Base-by-base conservation (phyloP, 2,113 vertebrate genomes). In the Xiphophorus maculatus region DNA sequence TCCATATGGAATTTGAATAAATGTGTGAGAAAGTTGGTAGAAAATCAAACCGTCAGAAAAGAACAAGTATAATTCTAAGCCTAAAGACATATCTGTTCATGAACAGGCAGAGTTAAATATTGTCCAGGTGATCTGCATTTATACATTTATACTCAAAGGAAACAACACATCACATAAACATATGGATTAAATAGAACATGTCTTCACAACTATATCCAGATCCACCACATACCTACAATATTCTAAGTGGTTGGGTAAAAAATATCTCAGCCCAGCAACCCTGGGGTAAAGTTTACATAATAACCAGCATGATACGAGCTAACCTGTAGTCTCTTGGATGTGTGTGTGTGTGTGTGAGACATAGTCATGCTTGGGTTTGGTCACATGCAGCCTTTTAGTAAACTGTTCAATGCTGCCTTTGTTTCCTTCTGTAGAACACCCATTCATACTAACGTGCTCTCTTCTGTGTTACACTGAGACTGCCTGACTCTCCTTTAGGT, bases 301-400 rank as follows among this genome's bases (percentile, higher is more conserved):
- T 77, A 74, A 79, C 82, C 48, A 79, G 71, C 63, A 76, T 66
- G 71, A 80, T 70, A 48, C 82, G 60, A 77, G 71, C 35, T 4
- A 71, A 78, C 71, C 13, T 82, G 68, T 27, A 40, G n/a, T 42
- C 54, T 15, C 37, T 71, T 35, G 40, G 74, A 35, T 37, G 35
- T 11, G 35, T 68, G 33, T 48, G 35, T 68, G 33, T 48, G 33
- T 61, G 64, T 74, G 66, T 48, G 60, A 63, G 69, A 32, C 42
- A 54, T 29, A 17, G 70, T 81, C 73, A 71, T 80, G 76, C 78
- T 78, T 76, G 74, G 37, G 35, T 60, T 70, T 0, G 4, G 85
- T 90, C 89, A 89, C 89, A 87, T 87, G 89, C 77, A 79, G 71
- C 63, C 79, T 85, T 84, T 87, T 79, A 73, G 42, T 69, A 62